phyloP scores from a whole-genome alignment of 1,140 invertebrate species.

The Chlorops oryzae region DNA sequence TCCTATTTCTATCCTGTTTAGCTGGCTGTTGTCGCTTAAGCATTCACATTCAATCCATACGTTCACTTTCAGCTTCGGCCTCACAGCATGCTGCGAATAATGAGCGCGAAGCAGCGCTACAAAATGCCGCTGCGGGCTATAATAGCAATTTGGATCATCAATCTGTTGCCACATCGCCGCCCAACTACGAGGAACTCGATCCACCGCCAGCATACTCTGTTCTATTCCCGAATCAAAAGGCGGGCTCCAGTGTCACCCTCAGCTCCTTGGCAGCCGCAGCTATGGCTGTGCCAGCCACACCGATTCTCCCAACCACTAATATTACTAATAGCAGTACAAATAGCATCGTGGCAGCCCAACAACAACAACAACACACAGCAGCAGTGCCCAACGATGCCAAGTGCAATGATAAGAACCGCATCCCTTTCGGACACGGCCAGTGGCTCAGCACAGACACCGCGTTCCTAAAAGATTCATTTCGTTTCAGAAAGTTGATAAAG shows the following conservation, averaged over 20 bases:
- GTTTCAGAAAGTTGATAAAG: too few relatives aligned
- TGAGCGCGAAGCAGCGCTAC: constrained; percentile 40
- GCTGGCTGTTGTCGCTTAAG: constrained; percentile 45
- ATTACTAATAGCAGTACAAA: not conserved
- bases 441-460: too few relatives aligned
- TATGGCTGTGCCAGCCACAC: not conserved
- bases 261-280: constrained; percentile 20
- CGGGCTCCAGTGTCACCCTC: constrained; percentile 37
- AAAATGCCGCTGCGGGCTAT: constrained; percentile 21
- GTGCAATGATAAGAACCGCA: not conserved
- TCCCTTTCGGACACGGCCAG: constrained; percentile 12
- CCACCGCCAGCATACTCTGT: constrained; percentile 45
- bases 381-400: constrained; percentile 12
- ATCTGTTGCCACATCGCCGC: constrained; percentile 24
- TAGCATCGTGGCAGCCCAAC: too few relatives aligned
- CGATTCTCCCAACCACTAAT: not conserved
- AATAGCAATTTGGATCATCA: constrained; percentile 20
- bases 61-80: constrained; percentile 43
- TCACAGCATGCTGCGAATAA: constrained; percentile 44
- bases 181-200: constrained; percentile 46
- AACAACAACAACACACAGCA: constrained; percentile 22
- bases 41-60: constrained; percentile 46
- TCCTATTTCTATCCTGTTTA: constrained; percentile 13
- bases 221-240: constrained; percentile 45
- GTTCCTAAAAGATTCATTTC: too few relatives aligned